phyloP scores from a whole-genome alignment of 2,888 invertebrate genomes.

The Rambutsinella grinnellia region DNA sequence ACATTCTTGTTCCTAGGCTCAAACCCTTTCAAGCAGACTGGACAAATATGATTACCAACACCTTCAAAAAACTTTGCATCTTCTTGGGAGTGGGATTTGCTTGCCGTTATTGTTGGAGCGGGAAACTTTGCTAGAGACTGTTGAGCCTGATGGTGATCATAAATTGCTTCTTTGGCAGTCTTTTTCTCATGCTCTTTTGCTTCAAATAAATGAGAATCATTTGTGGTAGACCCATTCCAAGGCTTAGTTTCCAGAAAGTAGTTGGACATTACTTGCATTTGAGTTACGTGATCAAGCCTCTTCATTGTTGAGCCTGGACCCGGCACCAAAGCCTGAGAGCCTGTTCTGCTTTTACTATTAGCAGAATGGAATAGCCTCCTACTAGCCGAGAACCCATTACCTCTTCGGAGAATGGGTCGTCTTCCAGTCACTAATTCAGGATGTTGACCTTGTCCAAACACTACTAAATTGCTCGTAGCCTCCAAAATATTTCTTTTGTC shows the following conservation, averaged over 20 bases:
- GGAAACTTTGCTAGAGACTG: background rate
- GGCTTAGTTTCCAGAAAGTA: background rate
- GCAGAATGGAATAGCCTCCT: background rate
- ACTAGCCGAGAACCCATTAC: background rate
- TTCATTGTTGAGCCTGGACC: background rate
- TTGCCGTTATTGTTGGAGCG: background rate
- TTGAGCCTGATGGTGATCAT: background rate
- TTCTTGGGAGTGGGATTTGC: background rate
- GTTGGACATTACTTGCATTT: background rate
- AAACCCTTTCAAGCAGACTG: slow-evolving; percentile 7
- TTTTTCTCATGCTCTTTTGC: background rate
- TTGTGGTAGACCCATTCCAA: background rate
- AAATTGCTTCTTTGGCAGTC: background rate
- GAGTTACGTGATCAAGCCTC: background rate
- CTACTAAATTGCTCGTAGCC: slow-evolving; percentile 4
- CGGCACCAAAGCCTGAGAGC: background rate
- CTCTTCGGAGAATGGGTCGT: background rate
- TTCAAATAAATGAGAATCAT: background rate
- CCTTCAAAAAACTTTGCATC: too few relatives aligned
- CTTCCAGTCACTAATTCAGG: background rate
- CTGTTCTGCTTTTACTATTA: background rate
- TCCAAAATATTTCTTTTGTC: slow-evolving; percentile 27
- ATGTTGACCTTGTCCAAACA: slow-evolving; percentile 14
- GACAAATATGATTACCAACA: slow-evolving; percentile 3
- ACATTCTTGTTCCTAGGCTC: background rate